Percentiles rank a stretch among this genome's conserved stretches.
These are phyloP conservation scores for Melanotaenia trifasciata DNA, from an alignment of 2,797 vertebrate species.

Conservation along the genomic window DNA sequence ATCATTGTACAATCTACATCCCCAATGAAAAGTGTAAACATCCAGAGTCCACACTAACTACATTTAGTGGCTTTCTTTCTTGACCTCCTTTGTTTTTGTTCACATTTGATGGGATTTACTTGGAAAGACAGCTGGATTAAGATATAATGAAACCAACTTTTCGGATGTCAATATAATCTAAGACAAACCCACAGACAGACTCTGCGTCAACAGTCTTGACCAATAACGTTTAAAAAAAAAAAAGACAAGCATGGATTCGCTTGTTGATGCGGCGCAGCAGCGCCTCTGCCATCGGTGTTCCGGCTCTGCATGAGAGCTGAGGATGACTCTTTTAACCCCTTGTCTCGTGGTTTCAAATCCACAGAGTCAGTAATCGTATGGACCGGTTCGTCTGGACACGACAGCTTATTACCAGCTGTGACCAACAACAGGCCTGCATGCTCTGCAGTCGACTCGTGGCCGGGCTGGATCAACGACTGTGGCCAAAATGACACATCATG, in stretches of 20 bases:
- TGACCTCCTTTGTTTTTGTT: background rate
- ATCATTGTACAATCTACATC: slow-evolving; percentile 20
- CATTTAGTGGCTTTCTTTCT: background rate
- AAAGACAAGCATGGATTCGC: slow-evolving; percentile 11
- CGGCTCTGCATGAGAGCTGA: slow-evolving; percentile 5
- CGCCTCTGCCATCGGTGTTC: background rate
- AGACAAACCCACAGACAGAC: background rate
- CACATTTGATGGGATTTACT: slow-evolving; percentile 1
- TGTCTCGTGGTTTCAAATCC: slow-evolving; percentile 15
- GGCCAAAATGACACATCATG: slow-evolving; percentile 67
- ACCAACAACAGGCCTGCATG: slow-evolving; percentile 55
- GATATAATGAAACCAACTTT: background rate
- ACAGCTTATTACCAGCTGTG: slow-evolving; percentile 54
- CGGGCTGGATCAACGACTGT: slow-evolving; percentile 64
- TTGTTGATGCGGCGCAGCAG: background rate
- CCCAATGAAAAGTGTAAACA: slow-evolving; percentile 1
- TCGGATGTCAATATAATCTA: background rate
- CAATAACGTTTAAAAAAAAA: background rate
- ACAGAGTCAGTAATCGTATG: slow-evolving; percentile 23
- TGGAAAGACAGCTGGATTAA: slow-evolving; percentile 6
- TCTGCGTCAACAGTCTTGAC: background rate
- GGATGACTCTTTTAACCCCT: slow-evolving; percentile 4
- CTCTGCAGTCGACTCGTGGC: slow-evolving; percentile 57
- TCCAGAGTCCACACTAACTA: slow-evolving; percentile 27
- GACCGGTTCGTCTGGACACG: slow-evolving; percentile 42